Conservation (phyloP, 2,888 invertebrate species). For the Synergus laeviventris region DNA sequence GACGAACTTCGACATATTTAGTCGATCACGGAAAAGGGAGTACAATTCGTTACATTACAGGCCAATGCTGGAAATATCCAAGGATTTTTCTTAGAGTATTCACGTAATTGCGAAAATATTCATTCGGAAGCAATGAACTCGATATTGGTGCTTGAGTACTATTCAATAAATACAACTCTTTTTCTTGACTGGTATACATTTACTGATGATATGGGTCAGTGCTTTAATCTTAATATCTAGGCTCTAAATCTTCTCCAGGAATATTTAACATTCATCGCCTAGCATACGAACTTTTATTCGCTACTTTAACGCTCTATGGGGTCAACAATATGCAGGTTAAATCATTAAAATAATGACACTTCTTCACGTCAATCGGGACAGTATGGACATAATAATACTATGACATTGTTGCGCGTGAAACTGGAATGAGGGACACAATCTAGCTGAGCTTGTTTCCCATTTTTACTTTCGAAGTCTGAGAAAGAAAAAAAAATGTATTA, state of each 20-base stretch:
- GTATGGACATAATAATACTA: constrained; percentile 28
- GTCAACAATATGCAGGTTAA: constrained; percentile 25
- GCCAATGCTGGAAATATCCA: not conserved
- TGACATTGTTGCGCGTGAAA: constrained; percentile 37
- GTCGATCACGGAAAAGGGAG: not conserved
- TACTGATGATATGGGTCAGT: not conserved
- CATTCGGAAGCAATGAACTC: not conserved
- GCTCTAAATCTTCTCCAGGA: not conserved
- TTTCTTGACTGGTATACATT: not conserved
- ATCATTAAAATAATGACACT: constrained; percentile 19
- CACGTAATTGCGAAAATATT: constrained; percentile 14
- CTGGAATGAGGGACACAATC: constrained; percentile 21
- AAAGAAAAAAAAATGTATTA: constrained; percentile 43
- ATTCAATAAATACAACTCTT: not conserved
- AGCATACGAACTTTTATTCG: constrained; percentile 4
- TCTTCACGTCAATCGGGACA: constrained; percentile 18
- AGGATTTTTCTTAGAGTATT: not conserved
- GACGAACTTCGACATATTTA: not conserved
- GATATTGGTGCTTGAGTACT: not conserved
- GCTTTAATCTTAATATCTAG: not conserved
- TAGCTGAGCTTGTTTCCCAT: constrained; percentile 81
- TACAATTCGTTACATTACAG: not conserved
- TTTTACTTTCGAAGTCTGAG: constrained; percentile 84
- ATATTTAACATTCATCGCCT: not conserved
- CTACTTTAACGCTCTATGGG: constrained; percentile 4